Conservation (phyloP, 2,113 vertebrate genomes). For the Felis chaus region DNA sequence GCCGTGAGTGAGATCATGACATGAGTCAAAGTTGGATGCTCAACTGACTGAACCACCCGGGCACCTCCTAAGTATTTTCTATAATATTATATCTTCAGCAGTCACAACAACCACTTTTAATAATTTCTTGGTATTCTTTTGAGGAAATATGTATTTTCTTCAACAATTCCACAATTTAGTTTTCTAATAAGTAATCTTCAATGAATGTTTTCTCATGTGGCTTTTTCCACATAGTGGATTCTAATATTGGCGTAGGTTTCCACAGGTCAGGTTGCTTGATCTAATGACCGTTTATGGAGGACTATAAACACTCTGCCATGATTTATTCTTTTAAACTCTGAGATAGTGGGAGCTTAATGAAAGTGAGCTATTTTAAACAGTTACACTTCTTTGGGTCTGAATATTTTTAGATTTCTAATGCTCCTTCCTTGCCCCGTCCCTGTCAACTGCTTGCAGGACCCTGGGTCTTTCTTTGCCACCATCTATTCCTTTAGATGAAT, state of each 20-base stretch:
- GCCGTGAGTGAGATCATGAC: too few relatives aligned
- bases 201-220: neutral
- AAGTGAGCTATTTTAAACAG: neutral
- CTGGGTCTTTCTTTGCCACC: neutral
- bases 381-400: neutral
- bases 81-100: neutral
- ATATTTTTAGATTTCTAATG: neutral
- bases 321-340: neutral
- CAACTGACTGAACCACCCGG: too few relatives aligned
- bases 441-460: neutral
- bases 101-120: neutral
- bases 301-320: neutral
- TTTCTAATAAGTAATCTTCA: neutral
- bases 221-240: neutral
- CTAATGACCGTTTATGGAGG: neutral
- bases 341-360: neutral
- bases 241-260: neutral
- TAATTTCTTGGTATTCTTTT: neutral
- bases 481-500: neutral
- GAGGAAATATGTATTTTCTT: neutral
- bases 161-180: constrained; percentile 20
- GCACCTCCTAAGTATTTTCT: neutral
- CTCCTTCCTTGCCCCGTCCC: neutral
- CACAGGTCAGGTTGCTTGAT: neutral
- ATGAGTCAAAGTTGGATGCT: too few relatives aligned